A percentile compares a stretch with the other conserved stretches of the same genome.
These are phyloP conservation scores for Zaprionus obscuricornis DNA, from an alignment of 2,888 invertebrate genomes.

Conservation along the genomic window DNA sequence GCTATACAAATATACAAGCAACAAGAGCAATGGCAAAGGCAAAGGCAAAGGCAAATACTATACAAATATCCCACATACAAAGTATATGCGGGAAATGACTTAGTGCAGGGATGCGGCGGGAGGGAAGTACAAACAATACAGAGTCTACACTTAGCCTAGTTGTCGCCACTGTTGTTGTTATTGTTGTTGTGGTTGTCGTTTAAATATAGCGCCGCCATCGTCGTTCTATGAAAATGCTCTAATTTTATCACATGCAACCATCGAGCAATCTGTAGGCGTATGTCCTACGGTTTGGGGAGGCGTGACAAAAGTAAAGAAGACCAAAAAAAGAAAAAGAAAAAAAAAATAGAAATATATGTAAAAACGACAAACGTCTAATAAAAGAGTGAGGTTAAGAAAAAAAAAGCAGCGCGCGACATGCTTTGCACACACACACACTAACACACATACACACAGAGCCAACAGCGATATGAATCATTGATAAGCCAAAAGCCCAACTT, in stretches of 20 bases:
- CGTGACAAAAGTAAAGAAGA: constrained; percentile 14
- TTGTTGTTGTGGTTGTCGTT: constrained; percentile 17
- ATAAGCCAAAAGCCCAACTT: constrained; percentile 12
- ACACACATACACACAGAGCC: too few relatives aligned
- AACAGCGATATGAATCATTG: constrained; percentile 30
- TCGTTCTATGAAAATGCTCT: constrained; percentile 51
- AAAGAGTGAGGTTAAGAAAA: constrained; percentile 26
- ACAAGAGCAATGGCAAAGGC: constrained; percentile 6
- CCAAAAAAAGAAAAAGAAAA: neutral
- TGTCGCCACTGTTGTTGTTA: constrained; percentile 38
- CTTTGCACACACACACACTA: too few relatives aligned
- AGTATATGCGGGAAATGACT: too few relatives aligned
- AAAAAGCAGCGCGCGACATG: constrained; percentile 25
- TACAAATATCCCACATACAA: constrained; percentile 35
- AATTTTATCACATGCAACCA: constrained; percentile 75
- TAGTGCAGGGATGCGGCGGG: too few relatives aligned
- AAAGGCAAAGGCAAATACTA: constrained; percentile 12
- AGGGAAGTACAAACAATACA: neutral
- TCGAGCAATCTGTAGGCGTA: constrained; percentile 50
- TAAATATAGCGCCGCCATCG: constrained; percentile 43
- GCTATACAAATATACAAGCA: constrained; percentile 40
- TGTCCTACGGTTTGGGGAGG: constrained; percentile 30
- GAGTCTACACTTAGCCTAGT: constrained; percentile 59
- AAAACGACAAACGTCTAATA: constrained; percentile 7
- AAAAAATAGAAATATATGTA: constrained; percentile 3